Evolutionary conservation across 2,797 vertebrate genomes (phyloP).

Genomic region (Diceros bicornis): DNA sequence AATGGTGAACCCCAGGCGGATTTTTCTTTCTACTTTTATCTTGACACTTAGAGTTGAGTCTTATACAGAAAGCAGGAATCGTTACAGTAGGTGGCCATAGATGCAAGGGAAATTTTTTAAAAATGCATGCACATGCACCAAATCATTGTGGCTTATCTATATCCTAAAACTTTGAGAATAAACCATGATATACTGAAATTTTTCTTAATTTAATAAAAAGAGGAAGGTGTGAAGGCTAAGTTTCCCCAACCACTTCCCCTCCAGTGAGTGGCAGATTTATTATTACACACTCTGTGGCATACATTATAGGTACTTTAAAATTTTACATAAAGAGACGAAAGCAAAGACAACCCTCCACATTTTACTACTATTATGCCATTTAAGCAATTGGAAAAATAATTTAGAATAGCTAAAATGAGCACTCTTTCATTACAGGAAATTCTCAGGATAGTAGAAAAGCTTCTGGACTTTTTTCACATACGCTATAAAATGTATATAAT

Average conservation of each 20-base stretch:
- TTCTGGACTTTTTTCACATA: not conserved
- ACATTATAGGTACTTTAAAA: not conserved
- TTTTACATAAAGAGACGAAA: not conserved
- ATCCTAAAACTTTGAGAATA: not conserved
- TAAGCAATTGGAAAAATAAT: not conserved
- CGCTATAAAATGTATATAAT: not conserved
- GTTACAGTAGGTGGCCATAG: not conserved
- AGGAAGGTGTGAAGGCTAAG: accelerated
- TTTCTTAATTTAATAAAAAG: not conserved
- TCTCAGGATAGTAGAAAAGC: not conserved
- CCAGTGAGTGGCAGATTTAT: not conserved
- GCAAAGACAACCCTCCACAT: accelerated
- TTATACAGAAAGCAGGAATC: not conserved
- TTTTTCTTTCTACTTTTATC: not conserved
- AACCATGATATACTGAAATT: not conserved
- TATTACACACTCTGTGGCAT: not conserved
- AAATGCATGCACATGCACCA: accelerated
- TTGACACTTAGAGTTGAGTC: not conserved
- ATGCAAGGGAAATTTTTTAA: not conserved
- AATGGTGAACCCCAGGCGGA: not conserved
- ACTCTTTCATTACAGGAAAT: not conserved
- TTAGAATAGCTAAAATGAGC: not conserved
- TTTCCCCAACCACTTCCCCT: not conserved
- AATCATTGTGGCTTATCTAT: not conserved
- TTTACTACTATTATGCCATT: not conserved